phyloP scores from a whole-genome alignment of 2,888 invertebrate genomes.

The Perizoma flavofasciatum region DNA sequence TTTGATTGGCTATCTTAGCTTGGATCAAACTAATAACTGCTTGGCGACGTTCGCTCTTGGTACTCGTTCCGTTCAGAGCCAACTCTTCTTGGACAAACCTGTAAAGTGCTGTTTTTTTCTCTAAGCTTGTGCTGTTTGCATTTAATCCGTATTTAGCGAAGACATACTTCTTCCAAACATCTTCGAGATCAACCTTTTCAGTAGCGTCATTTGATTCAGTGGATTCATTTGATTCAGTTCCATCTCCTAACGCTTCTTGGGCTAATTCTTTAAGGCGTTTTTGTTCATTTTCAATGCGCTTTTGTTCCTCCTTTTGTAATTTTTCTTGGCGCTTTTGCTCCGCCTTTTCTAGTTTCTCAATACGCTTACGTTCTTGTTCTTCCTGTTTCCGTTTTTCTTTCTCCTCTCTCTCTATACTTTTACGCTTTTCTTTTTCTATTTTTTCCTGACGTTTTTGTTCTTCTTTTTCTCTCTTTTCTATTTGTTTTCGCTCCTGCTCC shows the following conservation, averaged over 20 bases:
- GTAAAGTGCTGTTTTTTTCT: constrained; percentile 60
- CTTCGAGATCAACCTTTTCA: constrained; percentile 64
- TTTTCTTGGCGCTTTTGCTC: constrained; percentile 52
- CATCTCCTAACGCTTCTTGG: constrained; percentile 49
- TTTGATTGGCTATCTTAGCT: constrained; percentile 55
- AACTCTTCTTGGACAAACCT: constrained; percentile 66
- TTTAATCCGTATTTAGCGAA: constrained; percentile 67
- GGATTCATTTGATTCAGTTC: constrained; percentile 43
- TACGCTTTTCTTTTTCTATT: constrained; percentile 44
- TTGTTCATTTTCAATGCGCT: constrained; percentile 52
- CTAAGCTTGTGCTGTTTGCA: constrained; percentile 55
- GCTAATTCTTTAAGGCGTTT: constrained; percentile 50
- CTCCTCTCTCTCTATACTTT: constrained; percentile 40
- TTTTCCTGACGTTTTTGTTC: constrained; percentile 47
- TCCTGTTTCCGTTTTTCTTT: constrained; percentile 49
- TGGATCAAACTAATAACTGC: constrained; percentile 65
- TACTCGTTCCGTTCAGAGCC: constrained; percentile 63
- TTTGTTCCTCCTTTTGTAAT: constrained; percentile 52
- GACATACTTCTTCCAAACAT: constrained; percentile 68
- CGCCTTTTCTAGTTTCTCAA: constrained; percentile 37
- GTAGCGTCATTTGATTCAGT: constrained; percentile 53
- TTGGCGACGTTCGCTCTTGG: constrained; percentile 65
- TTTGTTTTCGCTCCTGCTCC: constrained; percentile 44
- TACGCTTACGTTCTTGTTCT: constrained; percentile 50
- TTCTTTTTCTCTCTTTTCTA: constrained; percentile 42